A percentile compares a stretch with the other conserved stretches of the same genome.
These are phyloP conservation scores for Poicephalus meyeri DNA, from an alignment of 2,113 vertebrate genomes.

Conservation along the genomic window DNA sequence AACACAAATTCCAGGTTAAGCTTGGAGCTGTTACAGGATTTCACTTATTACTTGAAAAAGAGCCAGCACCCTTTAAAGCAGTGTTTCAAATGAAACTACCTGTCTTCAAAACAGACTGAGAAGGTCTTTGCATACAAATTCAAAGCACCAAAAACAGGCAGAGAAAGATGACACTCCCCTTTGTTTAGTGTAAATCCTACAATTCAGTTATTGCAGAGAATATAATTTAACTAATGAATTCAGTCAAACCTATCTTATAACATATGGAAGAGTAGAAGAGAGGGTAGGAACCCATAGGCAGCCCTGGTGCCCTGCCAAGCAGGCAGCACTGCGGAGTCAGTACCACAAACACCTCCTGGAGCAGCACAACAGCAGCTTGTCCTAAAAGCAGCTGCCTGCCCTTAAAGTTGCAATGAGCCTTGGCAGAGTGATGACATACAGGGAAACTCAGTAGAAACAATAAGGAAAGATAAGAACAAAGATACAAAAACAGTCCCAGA, in stretches of 20 bases:
- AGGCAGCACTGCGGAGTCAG: neutral
- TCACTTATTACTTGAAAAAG: neutral
- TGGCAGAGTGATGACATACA: neutral
- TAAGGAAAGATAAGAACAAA: neutral
- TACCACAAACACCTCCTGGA: neutral
- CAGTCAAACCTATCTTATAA: neutral
- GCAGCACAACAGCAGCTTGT: neutral
- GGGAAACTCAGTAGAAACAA: neutral
- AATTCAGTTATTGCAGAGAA: neutral
- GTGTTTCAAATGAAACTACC: neutral
- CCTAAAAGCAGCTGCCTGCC: neutral
- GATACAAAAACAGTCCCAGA: neutral
- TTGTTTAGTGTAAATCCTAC: neutral
- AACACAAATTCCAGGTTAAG: conserved; percentile 38
- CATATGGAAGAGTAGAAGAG: neutral
- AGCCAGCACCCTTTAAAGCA: neutral
- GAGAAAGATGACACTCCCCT: neutral
- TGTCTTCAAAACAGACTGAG: neutral
- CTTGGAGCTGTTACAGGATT: neutral
- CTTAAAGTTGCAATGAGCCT: neutral
- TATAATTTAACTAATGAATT: neutral
- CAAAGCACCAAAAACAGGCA: neutral
- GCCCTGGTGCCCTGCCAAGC: neutral
- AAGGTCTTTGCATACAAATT: neutral
- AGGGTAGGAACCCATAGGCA: neutral